These are phyloP conservation scores for Euzetes globulus DNA, from an alignment of 2,888 invertebrate genomes.

Conservation along the genomic window DNA sequence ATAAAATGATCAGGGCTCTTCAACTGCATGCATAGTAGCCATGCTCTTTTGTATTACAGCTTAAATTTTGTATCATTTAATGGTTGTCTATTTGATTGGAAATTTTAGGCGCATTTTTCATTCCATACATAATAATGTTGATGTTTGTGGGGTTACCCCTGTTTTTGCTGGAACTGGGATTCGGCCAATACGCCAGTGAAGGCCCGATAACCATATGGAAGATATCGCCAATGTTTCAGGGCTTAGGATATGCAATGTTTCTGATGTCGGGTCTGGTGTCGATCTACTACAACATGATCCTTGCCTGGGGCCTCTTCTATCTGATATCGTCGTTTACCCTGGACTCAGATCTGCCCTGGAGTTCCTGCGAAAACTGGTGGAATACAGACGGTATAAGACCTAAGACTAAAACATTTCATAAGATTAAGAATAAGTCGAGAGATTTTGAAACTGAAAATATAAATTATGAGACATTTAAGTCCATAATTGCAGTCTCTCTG, in stretches of 20 bases:
- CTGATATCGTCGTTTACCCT: slow-evolving; percentile 49
- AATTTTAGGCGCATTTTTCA: slow-evolving; percentile 50
- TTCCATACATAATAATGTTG: slow-evolving; percentile 51
- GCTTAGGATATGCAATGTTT: slow-evolving; percentile 54
- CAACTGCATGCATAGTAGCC: too few relatives aligned
- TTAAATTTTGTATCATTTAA: too few relatives aligned
- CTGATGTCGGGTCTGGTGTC: slow-evolving; percentile 51
- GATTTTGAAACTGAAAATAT: background rate
- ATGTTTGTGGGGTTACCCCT: slow-evolving; percentile 50
- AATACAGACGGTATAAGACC: slow-evolving; percentile 47
- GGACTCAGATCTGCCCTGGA: slow-evolving; percentile 48
- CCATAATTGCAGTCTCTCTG: background rate
- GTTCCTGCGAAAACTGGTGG: slow-evolving; percentile 49
- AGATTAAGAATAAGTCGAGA: background rate
- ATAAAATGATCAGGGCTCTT: background rate
- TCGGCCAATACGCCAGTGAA: slow-evolving; percentile 52
- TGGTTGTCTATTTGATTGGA: background rate
- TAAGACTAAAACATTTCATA: background rate
- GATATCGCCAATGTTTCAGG: slow-evolving; percentile 52
- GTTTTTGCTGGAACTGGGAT: slow-evolving; percentile 50
- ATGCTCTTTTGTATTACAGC: too few relatives aligned
- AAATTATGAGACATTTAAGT: background rate
- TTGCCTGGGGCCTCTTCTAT: slow-evolving; percentile 54
- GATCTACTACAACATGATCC: slow-evolving; percentile 54
- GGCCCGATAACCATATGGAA: slow-evolving; percentile 52